Conservation (phyloP, 2,797 vertebrate species). For the Notoglanidium macrostoma region DNA sequence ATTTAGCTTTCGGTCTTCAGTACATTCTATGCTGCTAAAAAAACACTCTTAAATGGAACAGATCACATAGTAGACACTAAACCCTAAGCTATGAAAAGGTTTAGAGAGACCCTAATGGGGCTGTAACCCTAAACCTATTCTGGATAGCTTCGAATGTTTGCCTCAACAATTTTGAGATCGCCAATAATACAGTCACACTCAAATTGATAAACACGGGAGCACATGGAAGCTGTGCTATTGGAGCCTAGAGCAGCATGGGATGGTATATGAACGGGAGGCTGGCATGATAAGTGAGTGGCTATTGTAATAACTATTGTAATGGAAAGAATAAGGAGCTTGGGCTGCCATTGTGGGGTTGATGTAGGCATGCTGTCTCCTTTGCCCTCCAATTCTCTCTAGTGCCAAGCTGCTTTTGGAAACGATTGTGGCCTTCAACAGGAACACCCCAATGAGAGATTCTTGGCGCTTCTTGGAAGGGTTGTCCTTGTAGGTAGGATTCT, state of each 20-base stretch:
- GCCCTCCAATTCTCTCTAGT: conserved; percentile 84
- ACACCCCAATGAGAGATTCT: conserved; percentile 84
- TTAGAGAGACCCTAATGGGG: too few relatives aligned
- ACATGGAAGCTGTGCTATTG: conserved; percentile 74
- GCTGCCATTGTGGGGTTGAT: conserved; percentile 92
- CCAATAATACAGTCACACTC: background rate
- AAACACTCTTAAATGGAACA: background rate
- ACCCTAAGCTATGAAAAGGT: too few relatives aligned
- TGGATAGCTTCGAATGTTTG: background rate
- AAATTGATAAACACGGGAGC: background rate
- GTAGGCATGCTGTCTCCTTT: conserved; percentile 94
- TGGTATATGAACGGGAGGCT: conserved; percentile 95
- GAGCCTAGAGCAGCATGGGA: conserved; percentile 88
- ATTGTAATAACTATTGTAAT: conserved; percentile 89
- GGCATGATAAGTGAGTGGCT: conserved; percentile 86
- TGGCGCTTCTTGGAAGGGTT: conserved; percentile 89
- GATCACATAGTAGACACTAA: background rate
- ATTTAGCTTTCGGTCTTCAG: background rate
- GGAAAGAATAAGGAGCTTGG: conserved; percentile 93
- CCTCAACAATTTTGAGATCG: background rate
- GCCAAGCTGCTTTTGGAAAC: conserved; percentile 93
- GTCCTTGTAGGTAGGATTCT: conserved; percentile 89
- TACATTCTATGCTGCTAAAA: background rate
- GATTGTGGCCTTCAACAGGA: conserved; percentile 85
- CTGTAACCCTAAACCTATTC: background rate